Percentiles rank a stretch among this genome's conserved stretches.
Conservation (phyloP, 2,888 invertebrate species). For the Macaria notata region DNA sequence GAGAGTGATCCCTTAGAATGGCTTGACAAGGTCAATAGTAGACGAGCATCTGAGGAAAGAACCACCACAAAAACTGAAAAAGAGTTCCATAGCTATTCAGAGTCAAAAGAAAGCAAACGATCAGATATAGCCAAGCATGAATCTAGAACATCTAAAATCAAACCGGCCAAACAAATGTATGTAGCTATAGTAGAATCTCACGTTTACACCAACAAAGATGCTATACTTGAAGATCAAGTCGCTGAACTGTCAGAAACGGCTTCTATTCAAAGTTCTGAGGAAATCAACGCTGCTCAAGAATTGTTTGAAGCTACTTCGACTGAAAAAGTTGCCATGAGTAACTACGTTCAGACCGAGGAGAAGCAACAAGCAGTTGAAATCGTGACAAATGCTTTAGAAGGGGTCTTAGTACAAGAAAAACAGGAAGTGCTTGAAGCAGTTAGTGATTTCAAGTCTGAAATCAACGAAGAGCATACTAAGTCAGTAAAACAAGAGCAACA, state of each 20-base stretch:
- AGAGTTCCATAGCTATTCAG: constrained; percentile 34
- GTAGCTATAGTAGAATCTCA: constrained; percentile 72
- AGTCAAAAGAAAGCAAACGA: constrained; percentile 40
- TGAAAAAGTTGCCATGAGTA: constrained; percentile 21
- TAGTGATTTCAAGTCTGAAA: constrained; percentile 33
- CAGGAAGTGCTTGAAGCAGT: constrained; percentile 31
- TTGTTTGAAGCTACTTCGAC: constrained; percentile 20
- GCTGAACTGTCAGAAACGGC: constrained; percentile 52
- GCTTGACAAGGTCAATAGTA: constrained; percentile 49
- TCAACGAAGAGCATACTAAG: constrained; percentile 26
- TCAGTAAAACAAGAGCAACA: constrained; percentile 13
- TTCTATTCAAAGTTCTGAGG: constrained; percentile 41
- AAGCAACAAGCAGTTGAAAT: constrained; percentile 46
- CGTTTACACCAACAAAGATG: constrained; percentile 68
- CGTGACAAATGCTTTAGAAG: constrained; percentile 42
- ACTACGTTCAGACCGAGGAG: constrained; percentile 13
- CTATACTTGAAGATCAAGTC: constrained; percentile 50
- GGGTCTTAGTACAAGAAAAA: constrained; percentile 34
- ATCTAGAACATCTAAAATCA: constrained; percentile 35
- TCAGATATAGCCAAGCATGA: constrained; percentile 40
- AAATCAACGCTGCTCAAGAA: constrained; percentile 31
- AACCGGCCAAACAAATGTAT: constrained; percentile 57
- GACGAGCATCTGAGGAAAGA: constrained; percentile 37
- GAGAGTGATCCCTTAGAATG: constrained; percentile 58
- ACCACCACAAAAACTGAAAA: constrained; percentile 34